A percentile compares a stretch with the other conserved stretches of the same genome.
phyloP scores from a whole-genome alignment of 2,797 vertebrate genomes.

The Megalops cyprinoides region DNA sequence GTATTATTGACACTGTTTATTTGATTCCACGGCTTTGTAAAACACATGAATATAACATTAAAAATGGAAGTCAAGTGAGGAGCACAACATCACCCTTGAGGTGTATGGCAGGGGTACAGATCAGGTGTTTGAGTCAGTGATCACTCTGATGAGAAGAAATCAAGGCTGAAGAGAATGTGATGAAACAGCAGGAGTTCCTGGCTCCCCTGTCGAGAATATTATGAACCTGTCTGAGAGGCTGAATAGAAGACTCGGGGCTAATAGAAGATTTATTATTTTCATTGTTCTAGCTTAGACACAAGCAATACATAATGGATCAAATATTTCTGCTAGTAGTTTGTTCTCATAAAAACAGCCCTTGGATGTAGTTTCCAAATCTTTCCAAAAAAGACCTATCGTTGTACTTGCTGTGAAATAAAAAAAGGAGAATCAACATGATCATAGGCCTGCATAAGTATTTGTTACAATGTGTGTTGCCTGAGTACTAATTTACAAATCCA shows the following conservation, averaged over 20 bases:
- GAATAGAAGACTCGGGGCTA: slow-evolving; percentile 60
- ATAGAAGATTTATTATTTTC: slow-evolving; percentile 73
- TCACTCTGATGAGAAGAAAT: slow-evolving; percentile 48
- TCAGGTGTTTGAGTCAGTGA: slow-evolving; percentile 49
- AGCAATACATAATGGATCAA: slow-evolving; percentile 75
- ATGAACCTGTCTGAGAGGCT: slow-evolving; percentile 70
- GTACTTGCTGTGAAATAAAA: slow-evolving; percentile 42
- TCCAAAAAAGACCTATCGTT: slow-evolving; percentile 53
- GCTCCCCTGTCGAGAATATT: slow-evolving; percentile 69
- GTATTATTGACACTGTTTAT: neutral
- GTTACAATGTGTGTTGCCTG: slow-evolving; percentile 19
- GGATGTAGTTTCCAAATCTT: slow-evolving; percentile 38
- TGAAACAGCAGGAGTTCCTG: slow-evolving; percentile 62
- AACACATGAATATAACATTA: slow-evolving; percentile 39
- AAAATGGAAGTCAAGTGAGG: slow-evolving; percentile 51
- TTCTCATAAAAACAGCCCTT: slow-evolving; percentile 61
- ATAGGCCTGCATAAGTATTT: slow-evolving; percentile 45
- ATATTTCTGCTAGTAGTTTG: slow-evolving; percentile 64
- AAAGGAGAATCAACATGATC: slow-evolving; percentile 48
- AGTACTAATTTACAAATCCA: slow-evolving; percentile 49
- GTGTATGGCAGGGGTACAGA: slow-evolving; percentile 4
- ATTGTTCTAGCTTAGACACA: slow-evolving; percentile 65
- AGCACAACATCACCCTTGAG: slow-evolving; percentile 48
- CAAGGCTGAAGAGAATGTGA: slow-evolving; percentile 54
- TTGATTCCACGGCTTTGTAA: slow-evolving; percentile 31